These are phyloP conservation scores for Drosophila tripunctata DNA, from an alignment of 2,888 invertebrate species.

Conservation along the genomic window DNA sequence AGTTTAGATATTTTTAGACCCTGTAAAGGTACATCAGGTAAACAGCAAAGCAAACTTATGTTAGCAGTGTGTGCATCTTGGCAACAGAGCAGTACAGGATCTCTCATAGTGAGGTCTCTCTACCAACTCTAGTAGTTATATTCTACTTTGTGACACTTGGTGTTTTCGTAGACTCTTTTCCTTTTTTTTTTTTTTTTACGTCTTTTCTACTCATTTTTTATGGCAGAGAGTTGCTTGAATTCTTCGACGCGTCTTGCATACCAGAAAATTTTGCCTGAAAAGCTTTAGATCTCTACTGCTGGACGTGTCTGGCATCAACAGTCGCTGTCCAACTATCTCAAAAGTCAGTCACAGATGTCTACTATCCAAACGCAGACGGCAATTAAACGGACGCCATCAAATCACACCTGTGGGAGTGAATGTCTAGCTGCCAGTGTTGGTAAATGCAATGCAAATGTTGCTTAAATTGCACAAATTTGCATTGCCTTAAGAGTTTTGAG, in stretches of 20 bases:
- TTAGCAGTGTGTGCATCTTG: no score
- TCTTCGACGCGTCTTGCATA: constrained; percentile 32
- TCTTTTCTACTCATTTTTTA: constrained; percentile 8
- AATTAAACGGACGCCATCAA: constrained; percentile 29
- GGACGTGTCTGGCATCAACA: constrained; percentile 31
- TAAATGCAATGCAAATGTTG: neutral
- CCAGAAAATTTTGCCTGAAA: constrained; percentile 7
- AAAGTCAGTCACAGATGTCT: constrained; percentile 3
- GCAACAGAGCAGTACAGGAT: no score
- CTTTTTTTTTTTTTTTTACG: neutral
- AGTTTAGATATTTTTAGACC: constrained; percentile 1
- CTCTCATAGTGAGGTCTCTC: neutral
- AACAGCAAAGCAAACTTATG: neutral
- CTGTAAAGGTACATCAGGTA: neutral
- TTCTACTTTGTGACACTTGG: constrained; percentile 54
- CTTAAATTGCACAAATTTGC: neutral
- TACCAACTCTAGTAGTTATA: constrained; percentile 15
- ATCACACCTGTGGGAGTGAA: constrained; percentile 41
- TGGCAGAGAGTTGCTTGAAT: constrained; percentile 26
- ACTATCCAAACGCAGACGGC: constrained; percentile 33
- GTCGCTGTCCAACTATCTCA: neutral
- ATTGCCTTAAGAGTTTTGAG: neutral
- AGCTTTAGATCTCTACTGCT: neutral
- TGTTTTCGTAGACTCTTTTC: constrained; percentile 9
- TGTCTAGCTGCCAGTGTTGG: neutral